Base-by-base conservation (phyloP, 2,113 vertebrate species). In the Climacteris rufus region DNA sequence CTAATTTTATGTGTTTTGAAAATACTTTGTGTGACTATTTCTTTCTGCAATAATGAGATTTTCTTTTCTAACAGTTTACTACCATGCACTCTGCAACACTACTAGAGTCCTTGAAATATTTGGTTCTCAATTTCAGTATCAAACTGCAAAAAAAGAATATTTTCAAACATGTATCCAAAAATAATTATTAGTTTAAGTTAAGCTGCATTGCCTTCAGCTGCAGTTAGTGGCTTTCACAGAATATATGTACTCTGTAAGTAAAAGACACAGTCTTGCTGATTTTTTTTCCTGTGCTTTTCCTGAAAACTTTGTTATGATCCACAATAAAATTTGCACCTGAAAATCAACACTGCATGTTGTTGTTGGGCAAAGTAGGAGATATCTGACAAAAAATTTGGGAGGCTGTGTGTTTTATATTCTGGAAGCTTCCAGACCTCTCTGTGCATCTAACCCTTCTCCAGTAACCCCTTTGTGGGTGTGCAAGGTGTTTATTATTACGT, bases 321-420 rank as follows among this genome's bases (percentile, higher is more conserved):
- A 96, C 93, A 97, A 97, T 96, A 97, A 96, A 97, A 89, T 86
- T 76, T 83, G 68, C 92, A 96, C 86, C 52, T 92, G 59, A 77
- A 82, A 87, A 78, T 83, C 53, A 54, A 49, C 44, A 45, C 11
- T 39, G 35, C n/a, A 39, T 84, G 24, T 90, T 83, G 47, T 75
- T 82, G 42, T 89, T 87, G 33, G 49, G 42, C 7, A 6, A 77
- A 65, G n/a, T 54, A 31, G 66, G 66, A 91, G 27, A 30, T 54
- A 11, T 30, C 27, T 70, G n/a, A 45, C 31, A 10, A 42, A 90
- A 83, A 72, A 42, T 31, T 3, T 31, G 52, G 27, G 64, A 78
- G 47, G 15, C 37, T 71, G 23, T 39, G 20, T 77, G 39, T 17
- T 83, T 79, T 56, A 15, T 78, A 45, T 78, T 93, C 79, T 74